Evolutionary conservation across 1,140 invertebrate species (phyloP), one percentile per base, ranked within the genome.

Genomic region (Caenorhabditis latens): DNA sequence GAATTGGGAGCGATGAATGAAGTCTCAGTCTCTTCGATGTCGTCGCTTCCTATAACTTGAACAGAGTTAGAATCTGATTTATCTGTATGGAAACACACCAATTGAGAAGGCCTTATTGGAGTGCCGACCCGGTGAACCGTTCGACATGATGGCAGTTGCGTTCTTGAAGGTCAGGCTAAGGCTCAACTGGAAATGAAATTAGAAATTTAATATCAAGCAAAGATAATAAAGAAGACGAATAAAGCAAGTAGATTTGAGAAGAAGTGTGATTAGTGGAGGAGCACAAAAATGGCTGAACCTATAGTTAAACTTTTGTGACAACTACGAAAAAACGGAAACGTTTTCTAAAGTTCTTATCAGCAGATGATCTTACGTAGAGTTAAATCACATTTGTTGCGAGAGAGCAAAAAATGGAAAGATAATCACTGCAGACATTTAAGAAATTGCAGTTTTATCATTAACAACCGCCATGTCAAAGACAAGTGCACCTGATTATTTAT

Each of bases 401-500:
- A 79, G 43, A 79, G 46, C 71, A 79, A 79, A 79, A 48, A 79
- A 79, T 79, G 46, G 46, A 79, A 79, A 79, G 46, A 50, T 50
- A 79, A 79, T 79, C 46, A 50, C 19, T 13, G 71, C 7, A 79
- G 71, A 79, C 71, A 50, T 79, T 46, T 11, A 24, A 79, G 71
- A 79, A 79, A 46, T 53, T 79, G 71, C 19, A 48, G 71, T 50
- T 48, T 50, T 46, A 71, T 48, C 40, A 71, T 71, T 46, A 19
- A 9, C 11, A 8, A 42, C 32, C 14, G 11, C 67, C 13, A 32
- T 79, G 71, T 79, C 71, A 79, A 48, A 21, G 71, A 79, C 71
- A 79, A 79, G 21, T 79, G 46, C 71, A 79, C n/a, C 71, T 79
- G 71, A 79, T 79, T 79, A 50, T 79, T 79, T 79, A 50, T 79